Conservation (phyloP, 2,113 vertebrate genomes). For the Heterochromis multidens region DNA sequence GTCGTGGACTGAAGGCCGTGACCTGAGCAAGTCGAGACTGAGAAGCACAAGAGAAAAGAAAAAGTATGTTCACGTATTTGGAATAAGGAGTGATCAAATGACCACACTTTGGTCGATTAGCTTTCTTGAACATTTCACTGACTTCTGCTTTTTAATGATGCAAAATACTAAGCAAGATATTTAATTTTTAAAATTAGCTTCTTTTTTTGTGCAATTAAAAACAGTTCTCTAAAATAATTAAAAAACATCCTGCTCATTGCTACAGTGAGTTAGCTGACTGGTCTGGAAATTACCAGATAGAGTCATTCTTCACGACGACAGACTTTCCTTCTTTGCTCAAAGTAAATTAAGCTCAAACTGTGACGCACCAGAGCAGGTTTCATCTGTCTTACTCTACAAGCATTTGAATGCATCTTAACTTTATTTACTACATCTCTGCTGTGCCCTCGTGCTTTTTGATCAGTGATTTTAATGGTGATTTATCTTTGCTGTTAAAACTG, state of each 20-base stretch:
- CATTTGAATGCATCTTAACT: neutral
- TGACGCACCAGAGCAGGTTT: neutral
- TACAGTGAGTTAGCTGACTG: neutral
- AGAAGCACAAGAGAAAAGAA: neutral
- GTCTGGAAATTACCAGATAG: neutral
- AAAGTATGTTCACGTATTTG: neutral
- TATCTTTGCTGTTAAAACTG: neutral
- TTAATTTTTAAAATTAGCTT: too few species aligned
- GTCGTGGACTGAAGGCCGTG: constrained; percentile 53
- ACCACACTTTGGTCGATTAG: neutral
- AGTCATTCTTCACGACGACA: neutral
- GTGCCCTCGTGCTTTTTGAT: neutral
- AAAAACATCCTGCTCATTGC: neutral
- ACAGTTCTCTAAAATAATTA: neutral
- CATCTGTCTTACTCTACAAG: neutral
- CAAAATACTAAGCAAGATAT: too few species aligned
- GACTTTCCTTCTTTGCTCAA: neutral
- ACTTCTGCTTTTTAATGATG: too few species aligned
- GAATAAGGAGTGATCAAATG: neutral
- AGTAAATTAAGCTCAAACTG: neutral
- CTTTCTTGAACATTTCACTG: neutral
- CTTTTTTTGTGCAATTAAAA: neutral
- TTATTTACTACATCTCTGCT: neutral
- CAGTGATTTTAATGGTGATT: neutral
- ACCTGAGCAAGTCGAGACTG: constrained; percentile 75